These are phyloP conservation scores for Morpho deidamia DNA, from an alignment of 2,888 invertebrate species.

Conservation along the genomic window DNA sequence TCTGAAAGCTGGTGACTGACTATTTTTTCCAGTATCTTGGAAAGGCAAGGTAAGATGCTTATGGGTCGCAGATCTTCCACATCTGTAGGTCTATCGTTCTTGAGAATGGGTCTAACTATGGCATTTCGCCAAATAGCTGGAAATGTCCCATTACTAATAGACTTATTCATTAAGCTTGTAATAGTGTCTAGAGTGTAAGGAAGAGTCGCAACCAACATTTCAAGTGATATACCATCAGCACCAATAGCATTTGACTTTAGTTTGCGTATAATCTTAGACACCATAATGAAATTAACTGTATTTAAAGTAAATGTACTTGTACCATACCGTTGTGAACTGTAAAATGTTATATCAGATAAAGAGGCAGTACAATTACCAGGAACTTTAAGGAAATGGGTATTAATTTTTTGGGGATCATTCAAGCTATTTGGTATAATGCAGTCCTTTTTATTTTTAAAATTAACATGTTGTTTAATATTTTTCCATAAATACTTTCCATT, in stretches of 20 bases:
- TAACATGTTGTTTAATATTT: too few relatives aligned
- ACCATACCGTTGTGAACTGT: neutral
- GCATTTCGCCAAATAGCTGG: neutral
- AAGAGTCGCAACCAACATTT: neutral
- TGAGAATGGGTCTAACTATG: neutral
- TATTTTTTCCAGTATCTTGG: conserved; percentile 13
- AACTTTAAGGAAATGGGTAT: neutral
- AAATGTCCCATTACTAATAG: neutral
- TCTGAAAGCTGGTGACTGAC: conserved; percentile 2
- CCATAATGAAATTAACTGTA: neutral
- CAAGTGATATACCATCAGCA: neutral
- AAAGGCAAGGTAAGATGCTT: conserved; percentile 13
- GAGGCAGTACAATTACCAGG: neutral
- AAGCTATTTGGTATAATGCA: neutral
- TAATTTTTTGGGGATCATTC: neutral
- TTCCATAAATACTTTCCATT: too few relatives aligned
- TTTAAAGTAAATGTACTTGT: neutral
- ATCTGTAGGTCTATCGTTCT: neutral
- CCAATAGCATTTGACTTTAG: neutral
- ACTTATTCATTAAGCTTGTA: neutral
- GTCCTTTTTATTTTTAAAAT: neutral
- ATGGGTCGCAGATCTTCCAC: conserved; percentile 13
- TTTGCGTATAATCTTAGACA: neutral
- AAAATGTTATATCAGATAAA: neutral
- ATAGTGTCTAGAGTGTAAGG: neutral